Evolutionary conservation across 2,888 invertebrate genomes (phyloP).

Genomic region (Tetramorium bicarinatum): DNA sequence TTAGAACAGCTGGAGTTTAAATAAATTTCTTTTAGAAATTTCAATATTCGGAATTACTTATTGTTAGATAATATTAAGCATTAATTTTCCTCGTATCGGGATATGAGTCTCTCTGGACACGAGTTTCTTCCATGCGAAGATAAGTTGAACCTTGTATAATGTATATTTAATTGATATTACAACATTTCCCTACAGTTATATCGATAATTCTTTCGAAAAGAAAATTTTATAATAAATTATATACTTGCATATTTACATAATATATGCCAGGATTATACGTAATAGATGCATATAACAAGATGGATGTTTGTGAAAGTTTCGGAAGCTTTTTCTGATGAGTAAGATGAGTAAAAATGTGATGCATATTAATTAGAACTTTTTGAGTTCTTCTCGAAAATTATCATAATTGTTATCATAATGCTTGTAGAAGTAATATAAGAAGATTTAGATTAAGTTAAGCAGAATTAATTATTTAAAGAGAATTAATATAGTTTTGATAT

Average conservation of each 20-base stretch:
- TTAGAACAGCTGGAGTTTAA: not conserved
- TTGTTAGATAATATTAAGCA: not conserved
- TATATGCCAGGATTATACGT: not conserved
- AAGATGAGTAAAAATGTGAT: constrained; percentile 3
- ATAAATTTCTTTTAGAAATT: not conserved
- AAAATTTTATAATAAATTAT: constrained; percentile 5
- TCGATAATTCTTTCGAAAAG: not conserved
- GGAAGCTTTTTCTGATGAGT: not conserved
- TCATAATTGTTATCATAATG: not conserved
- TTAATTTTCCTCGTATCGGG: constrained; percentile 2
- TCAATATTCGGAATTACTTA: not conserved
- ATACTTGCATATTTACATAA: not conserved
- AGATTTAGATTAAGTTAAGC: not conserved
- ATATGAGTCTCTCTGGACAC: not conserved
- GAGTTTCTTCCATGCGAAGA: not conserved
- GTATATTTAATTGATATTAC: not conserved
- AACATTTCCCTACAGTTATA: constrained; percentile 3
- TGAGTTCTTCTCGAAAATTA: not conserved
- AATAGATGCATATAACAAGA: not conserved
- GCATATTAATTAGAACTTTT: not conserved
- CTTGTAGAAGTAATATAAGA: not conserved
- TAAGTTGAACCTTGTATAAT: not conserved
- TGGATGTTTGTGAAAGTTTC: not conserved
- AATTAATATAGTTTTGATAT: not conserved
- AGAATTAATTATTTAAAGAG: not conserved